phyloP scores from a whole-genome alignment of 1,140 invertebrate species.

The Psilanteris sp. region DNA sequence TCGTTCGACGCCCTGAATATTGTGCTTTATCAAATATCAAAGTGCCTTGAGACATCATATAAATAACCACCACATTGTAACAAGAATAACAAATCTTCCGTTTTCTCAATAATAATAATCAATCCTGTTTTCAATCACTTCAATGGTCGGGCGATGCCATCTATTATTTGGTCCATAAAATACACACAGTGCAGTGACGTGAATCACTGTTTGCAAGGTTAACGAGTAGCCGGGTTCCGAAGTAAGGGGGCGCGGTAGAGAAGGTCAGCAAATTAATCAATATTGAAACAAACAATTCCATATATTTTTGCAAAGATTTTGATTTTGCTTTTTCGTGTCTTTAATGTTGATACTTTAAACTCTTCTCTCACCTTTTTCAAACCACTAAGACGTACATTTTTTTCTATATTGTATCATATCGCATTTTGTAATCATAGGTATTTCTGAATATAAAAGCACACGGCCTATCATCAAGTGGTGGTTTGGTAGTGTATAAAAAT shows the following conservation, averaged over 20 bases:
- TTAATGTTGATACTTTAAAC: slow-evolving; percentile 72
- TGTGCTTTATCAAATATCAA: slow-evolving; percentile 18
- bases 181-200: slow-evolving; percentile 63
- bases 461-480: slow-evolving; percentile 75
- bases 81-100: slow-evolving; percentile 4
- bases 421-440: slow-evolving; percentile 72
- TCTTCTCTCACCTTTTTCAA: slow-evolving; percentile 79
- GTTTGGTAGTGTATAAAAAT: slow-evolving; percentile 45
- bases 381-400: slow-evolving; percentile 76
- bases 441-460: slow-evolving; percentile 76
- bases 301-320: slow-evolving; percentile 22
- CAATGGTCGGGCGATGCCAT: slow-evolving; percentile 1
- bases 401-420: slow-evolving; percentile 71
- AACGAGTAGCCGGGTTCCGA: slow-evolving; percentile 73
- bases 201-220: slow-evolving; percentile 72
- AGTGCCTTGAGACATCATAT: slow-evolving; percentile 21
- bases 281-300: slow-evolving; percentile 17
- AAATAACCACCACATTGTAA: slow-evolving; percentile 20
- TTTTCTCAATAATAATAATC: not conserved
- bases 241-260: slow-evolving; percentile 67
- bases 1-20: not conserved
- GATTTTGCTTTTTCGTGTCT: slow-evolving; percentile 53
- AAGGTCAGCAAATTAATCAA: slow-evolving; percentile 62
- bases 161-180: slow-evolving; percentile 14
- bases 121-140: slow-evolving; percentile 1